phyloP scores from a whole-genome alignment of 2,888 invertebrate species.

The Homarus gammarus region DNA sequence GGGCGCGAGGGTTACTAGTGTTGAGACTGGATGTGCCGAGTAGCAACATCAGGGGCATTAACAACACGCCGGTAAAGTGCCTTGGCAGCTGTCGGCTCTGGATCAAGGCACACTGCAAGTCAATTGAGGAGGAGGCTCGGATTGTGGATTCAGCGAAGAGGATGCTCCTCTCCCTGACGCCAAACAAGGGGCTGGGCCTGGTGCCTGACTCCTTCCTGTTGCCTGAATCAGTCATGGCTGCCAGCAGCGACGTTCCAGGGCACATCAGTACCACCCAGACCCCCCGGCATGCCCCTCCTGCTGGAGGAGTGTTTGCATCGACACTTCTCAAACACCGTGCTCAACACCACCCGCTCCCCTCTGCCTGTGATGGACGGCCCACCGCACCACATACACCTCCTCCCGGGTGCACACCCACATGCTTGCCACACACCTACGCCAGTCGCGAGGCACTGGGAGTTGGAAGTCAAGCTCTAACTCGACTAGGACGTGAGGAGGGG shows the following conservation, averaged over 20 bases:
- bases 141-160: neutral
- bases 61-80: too few species aligned
- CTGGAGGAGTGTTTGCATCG: neutral
- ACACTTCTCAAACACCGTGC: neutral
- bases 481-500: constrained; percentile 28
- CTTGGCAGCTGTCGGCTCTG: too few species aligned
- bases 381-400: constrained; percentile 15
- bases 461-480: constrained; percentile 24
- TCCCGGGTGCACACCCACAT: neutral
- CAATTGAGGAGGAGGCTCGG: too few species aligned
- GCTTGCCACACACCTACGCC: constrained; percentile 18
- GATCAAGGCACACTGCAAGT: too few species aligned
- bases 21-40: too few species aligned
- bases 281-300: neutral
- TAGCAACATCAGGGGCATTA: too few species aligned
- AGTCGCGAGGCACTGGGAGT: constrained; percentile 45
- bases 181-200: neutral
- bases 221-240: too few species aligned
- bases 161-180: neutral
- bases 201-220: neutral
- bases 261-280: neutral
- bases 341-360: constrained; percentile 1
- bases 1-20: too few species aligned
- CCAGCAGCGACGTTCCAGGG: neutral
- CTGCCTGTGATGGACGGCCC: neutral